A percentile compares a stretch with the other conserved stretches of the same genome.
Evolutionary conservation across 1,140 invertebrate species (phyloP).

Genomic region (Atopsyche davidsoni): DNA sequence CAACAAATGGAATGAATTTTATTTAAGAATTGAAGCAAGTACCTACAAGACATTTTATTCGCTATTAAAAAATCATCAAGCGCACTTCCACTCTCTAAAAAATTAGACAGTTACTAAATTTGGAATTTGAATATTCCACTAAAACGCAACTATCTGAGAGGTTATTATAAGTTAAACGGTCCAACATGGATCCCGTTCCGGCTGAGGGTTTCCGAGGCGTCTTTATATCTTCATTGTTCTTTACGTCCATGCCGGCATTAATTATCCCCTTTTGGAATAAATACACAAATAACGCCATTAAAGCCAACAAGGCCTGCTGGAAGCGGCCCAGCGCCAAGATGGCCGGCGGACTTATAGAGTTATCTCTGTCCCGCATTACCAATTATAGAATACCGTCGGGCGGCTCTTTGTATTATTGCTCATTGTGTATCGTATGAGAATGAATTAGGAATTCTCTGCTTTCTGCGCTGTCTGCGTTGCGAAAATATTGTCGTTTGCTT

Average conservation of each 20-base stretch:
- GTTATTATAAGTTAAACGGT: slow-evolving; percentile 18
- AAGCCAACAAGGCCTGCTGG: slow-evolving; percentile 20
- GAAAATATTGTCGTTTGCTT: too few species aligned
- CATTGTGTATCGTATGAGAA: too few species aligned
- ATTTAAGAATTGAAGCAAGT: too few species aligned
- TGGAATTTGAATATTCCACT: not conserved
- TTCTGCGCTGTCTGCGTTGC: too few species aligned
- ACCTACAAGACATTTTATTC: not conserved
- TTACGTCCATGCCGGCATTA: slow-evolving; percentile 2
- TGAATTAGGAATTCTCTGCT: too few species aligned
- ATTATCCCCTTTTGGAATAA: slow-evolving; percentile 7
- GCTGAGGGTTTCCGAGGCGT: slow-evolving; percentile 10
- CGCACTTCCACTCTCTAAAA: too few species aligned
- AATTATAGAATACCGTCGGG: too few species aligned
- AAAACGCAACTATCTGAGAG: slow-evolving; percentile 18
- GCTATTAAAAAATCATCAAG: slow-evolving; percentile 1
- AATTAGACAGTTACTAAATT: too few species aligned
- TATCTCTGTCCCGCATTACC: too few species aligned
- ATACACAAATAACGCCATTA: slow-evolving; percentile 23
- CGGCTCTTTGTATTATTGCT: too few species aligned
- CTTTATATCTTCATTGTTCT: slow-evolving; percentile 19
- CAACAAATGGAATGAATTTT: too few species aligned
- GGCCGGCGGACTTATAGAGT: slow-evolving; percentile 8
- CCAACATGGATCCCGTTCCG: slow-evolving; percentile 15
- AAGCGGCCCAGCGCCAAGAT: slow-evolving; percentile 19